Conservation (phyloP, 2,113 vertebrate genomes). For the Spheniscus mendiculus region DNA sequence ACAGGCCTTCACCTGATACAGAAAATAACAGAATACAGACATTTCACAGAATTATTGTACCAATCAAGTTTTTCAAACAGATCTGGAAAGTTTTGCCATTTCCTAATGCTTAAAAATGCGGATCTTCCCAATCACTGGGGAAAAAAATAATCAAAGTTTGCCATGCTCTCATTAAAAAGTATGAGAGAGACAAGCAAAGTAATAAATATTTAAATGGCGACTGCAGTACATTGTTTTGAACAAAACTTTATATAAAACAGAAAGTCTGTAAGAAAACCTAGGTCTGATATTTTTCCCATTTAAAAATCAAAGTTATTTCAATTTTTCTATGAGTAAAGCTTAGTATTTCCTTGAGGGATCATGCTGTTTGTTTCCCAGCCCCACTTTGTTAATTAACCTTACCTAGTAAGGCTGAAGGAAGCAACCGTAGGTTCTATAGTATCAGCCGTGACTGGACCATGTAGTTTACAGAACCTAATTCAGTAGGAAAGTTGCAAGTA, state of each 20-base stretch:
- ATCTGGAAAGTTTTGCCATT: background rate
- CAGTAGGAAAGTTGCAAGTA: background rate
- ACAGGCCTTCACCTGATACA: background rate
- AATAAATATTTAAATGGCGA: background rate
- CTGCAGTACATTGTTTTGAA: background rate
- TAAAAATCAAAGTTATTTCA: background rate
- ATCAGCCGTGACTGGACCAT: background rate
- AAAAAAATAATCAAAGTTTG: background rate
- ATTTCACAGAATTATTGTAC: background rate
- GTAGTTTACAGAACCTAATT: background rate
- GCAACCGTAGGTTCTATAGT: background rate
- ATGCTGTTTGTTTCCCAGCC: background rate
- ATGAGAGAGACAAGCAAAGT: background rate
- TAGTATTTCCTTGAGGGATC: background rate
- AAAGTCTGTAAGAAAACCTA: background rate
- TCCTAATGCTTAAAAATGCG: background rate
- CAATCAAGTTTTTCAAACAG: background rate
- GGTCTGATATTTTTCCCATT: background rate
- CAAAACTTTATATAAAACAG: background rate
- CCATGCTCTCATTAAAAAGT: background rate
- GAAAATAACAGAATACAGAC: background rate
- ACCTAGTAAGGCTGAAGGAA: background rate
- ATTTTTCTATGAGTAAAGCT: background rate
- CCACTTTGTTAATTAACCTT: background rate
- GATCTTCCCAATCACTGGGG: background rate